These are phyloP conservation scores for Chelon labrosus DNA, from an alignment of 2,797 vertebrate genomes.

Conservation along the genomic window DNA sequence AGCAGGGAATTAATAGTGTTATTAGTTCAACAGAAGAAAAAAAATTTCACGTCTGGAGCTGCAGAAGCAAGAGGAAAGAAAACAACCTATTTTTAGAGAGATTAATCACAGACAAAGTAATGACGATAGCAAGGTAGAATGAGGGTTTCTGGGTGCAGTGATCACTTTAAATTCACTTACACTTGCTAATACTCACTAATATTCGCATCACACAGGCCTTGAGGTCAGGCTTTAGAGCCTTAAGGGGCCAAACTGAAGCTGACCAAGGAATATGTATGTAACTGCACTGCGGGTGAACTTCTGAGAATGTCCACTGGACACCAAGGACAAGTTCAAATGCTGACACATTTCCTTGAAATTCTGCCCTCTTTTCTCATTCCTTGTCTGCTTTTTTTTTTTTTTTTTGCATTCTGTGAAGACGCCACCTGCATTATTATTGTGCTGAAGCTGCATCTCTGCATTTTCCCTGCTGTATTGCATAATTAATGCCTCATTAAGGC, in stretches of 20 bases:
- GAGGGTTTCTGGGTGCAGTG: slow-evolving; percentile 33
- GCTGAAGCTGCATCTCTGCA: slow-evolving; percentile 75
- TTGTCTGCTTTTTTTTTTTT: slow-evolving; percentile 37
- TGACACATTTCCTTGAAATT: slow-evolving; percentile 65
- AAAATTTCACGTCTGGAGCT: slow-evolving; percentile 35
- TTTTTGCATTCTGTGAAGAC: slow-evolving; percentile 40
- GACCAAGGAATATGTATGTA: slow-evolving; percentile 52
- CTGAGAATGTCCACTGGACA: slow-evolving; percentile 38
- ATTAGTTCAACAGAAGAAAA: slow-evolving; percentile 43
- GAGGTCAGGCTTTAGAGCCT: slow-evolving; percentile 55
- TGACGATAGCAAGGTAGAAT: slow-evolving; percentile 32
- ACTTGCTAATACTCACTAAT: slow-evolving; percentile 47
- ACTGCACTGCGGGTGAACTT: slow-evolving; percentile 39
- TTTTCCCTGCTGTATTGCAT: slow-evolving; percentile 72
- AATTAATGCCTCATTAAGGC: slow-evolving; percentile 85
- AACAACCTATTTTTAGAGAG: slow-evolving; percentile 64
- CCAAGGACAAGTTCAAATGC: slow-evolving; percentile 69
- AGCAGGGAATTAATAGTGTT: slow-evolving; percentile 51
- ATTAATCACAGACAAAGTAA: slow-evolving; percentile 57
- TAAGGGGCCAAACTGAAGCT: slow-evolving; percentile 54
- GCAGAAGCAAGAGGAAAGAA: slow-evolving; percentile 37
- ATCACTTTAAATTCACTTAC: slow-evolving; percentile 53
- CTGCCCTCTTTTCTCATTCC: slow-evolving; percentile 17
- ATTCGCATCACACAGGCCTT: slow-evolving; percentile 49
- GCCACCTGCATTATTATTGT: slow-evolving; percentile 69